Conservation (phyloP, 2,113 vertebrate species). For the Gymnarchus niloticus region DNA sequence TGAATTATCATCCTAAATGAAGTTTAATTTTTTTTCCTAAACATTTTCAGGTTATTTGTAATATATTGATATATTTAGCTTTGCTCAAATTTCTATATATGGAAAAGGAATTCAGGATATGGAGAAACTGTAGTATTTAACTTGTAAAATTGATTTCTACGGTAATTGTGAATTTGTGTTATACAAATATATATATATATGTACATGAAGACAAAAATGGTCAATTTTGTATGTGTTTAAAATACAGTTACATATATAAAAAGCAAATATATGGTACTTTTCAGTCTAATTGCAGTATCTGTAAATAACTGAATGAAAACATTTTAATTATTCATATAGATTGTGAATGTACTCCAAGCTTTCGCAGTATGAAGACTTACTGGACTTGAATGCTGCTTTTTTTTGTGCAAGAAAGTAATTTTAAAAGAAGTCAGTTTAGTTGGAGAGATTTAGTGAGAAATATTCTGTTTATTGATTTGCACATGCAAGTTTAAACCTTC, state of each 20-base stretch:
- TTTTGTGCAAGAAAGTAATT: conserved; percentile 84
- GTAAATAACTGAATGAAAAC: conserved; percentile 93
- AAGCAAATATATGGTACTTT: conserved; percentile 71
- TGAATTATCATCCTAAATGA: conserved; percentile 43
- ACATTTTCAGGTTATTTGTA: conserved; percentile 73
- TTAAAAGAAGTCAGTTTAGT: conserved; percentile 70
- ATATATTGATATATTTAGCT: conserved; percentile 76
- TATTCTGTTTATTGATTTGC: conserved; percentile 75
- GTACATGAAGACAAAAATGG: conserved; percentile 74
- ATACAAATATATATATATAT: conserved; percentile 81
- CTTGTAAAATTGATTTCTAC: conserved; percentile 97
- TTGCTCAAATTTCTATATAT: conserved; percentile 73
- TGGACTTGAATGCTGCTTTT: conserved; percentile 92
- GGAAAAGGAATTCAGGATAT: conserved; percentile 59
- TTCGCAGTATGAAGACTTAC: conserved; percentile 84
- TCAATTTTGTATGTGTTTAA: conserved; percentile 97
- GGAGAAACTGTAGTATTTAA: conserved; percentile 74
- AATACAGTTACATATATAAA: conserved; percentile 74
- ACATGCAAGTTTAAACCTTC: conserved; percentile 80
- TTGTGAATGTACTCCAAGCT: conserved; percentile 95
- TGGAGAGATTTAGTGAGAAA: conserved; percentile 71
- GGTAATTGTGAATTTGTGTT: conserved; percentile 97
- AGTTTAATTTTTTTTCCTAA: conserved; percentile 72
- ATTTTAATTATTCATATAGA: conserved; percentile 88
- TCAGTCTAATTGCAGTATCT: conserved; percentile 75